Evolutionary conservation across 1,140 invertebrate genomes (phyloP), one percentile per base, ranked within the genome.

Genomic region (Drosophila suzukii): DNA sequence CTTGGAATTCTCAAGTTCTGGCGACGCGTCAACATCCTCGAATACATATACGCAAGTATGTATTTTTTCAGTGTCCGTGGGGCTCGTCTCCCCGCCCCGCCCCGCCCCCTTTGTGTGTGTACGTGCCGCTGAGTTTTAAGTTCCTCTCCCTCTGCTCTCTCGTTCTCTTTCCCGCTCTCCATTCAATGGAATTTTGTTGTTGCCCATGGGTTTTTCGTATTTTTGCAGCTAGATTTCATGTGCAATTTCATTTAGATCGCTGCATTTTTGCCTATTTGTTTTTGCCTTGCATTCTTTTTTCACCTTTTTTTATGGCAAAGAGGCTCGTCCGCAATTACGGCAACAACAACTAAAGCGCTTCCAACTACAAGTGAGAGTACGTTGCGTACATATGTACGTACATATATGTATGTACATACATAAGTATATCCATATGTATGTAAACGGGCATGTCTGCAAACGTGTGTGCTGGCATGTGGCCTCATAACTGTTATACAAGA

Each of bases 171-270:
- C 20, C 20, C 15, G 34, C 12, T 41, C 49, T 71, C 38, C 55
- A 58, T 77, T 78, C 53, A 77, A 62, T 78, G 75, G 75, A 78
- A 78, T 77, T 77, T 62, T 53, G 74, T 77, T 77, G 44, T 56
- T 54, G 49, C 56, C 43, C 41, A 56, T 68, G 59, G 55, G 56
- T 20, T 77, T 75, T 77, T 58, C 30, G 49, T 68, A 34, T 41
- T 59, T 66, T 54, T 44, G 30, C 30, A 34, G 3, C n/a, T 51
- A 17, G 32, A 68, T 60, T 68, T 63, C 47, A 66, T 54, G 38
- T 53, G 38, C 38, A 44, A 53, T 49, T 73, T 50, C 60, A 41
- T 27, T 50, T 32, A 15, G 15, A 38, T 47, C 49, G 32, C 44
- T 53, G 43, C 46, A 56, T 43, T 41, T 17, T 11, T 41, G 27